Percentiles rank a stretch among this genome's conserved stretches.
These are phyloP conservation scores for Eupithecia abbreviata DNA, from an alignment of 2,888 invertebrate species.

Conservation along the genomic window DNA sequence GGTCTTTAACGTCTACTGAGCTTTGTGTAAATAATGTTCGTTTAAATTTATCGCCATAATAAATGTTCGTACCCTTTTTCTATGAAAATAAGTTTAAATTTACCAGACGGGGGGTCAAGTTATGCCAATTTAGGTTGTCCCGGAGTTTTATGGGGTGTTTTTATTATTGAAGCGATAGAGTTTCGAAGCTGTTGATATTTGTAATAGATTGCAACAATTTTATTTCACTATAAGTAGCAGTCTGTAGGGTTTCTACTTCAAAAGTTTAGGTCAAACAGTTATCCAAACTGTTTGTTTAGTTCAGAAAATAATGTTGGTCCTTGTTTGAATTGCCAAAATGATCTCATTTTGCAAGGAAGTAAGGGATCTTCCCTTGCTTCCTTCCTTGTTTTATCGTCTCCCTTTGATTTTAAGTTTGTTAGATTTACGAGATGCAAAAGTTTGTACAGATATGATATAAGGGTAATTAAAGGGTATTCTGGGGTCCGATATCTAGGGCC, in stretches of 20 bases:
- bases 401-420: neutral
- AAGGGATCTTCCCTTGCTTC: too few species aligned
- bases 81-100: constrained; percentile 81
- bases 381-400: neutral
- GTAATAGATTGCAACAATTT: neutral
- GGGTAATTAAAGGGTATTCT: neutral
- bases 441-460: neutral
- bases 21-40: constrained; percentile 82
- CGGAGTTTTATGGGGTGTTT: constrained; percentile 35
- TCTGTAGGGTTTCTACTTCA: too few species aligned
- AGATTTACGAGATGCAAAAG: neutral
- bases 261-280: too few species aligned
- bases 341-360: too few species aligned
- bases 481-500: too few species aligned
- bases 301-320: too few species aligned
- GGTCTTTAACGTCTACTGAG: constrained; percentile 79
- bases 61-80: constrained; percentile 79
- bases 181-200: neutral
- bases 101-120: constrained; percentile 65
- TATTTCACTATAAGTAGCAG: neutral
- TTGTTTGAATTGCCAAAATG: neutral
- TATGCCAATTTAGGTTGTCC: constrained; percentile 49
- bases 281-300: neutral
- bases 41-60: constrained; percentile 81
- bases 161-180: neutral